phyloP scores from a whole-genome alignment of 2,113 vertebrate species.

The Eubucco bourcierii region DNA sequence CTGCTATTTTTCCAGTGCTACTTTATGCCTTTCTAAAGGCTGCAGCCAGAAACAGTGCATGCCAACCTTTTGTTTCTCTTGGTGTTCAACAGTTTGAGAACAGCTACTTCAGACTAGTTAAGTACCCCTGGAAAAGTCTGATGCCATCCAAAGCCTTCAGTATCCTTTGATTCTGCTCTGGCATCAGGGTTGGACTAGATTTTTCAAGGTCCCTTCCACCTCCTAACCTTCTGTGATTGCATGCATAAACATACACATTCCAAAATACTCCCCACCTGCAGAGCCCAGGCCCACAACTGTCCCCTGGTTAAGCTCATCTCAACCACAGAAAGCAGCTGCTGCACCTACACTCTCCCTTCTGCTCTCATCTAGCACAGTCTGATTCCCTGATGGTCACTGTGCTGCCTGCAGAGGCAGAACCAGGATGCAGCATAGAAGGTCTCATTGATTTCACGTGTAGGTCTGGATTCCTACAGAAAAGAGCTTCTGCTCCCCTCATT shows the following conservation, averaged over 20 bases:
- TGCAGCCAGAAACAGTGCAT: not conserved
- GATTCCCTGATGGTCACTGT: not conserved
- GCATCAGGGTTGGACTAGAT: no score
- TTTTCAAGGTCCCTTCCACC: no score
- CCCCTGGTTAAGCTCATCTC: not conserved
- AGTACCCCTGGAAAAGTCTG: not conserved
- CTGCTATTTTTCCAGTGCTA: not conserved
- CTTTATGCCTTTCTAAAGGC: not conserved
- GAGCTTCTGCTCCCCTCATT: not conserved
- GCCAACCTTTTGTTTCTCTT: not conserved
- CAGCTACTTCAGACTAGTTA: not conserved
- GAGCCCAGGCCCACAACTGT: accelerated
- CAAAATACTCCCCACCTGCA: not conserved
- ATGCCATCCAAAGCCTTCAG: not conserved
- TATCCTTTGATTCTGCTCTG: not conserved
- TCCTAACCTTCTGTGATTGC: no score
- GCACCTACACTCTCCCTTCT: not conserved
- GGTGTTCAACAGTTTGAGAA: not conserved
- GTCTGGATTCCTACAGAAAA: not conserved
- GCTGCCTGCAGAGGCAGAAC: not conserved
- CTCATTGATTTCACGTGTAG: slow-evolving; percentile 10
- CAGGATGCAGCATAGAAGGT: not conserved
- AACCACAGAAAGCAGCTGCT: not conserved
- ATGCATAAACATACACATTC: not conserved
- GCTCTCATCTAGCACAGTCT: not conserved